These are phyloP conservation scores for Limnephilus marmoratus DNA, from an alignment of 2,888 invertebrate genomes.

Conservation along the genomic window DNA sequence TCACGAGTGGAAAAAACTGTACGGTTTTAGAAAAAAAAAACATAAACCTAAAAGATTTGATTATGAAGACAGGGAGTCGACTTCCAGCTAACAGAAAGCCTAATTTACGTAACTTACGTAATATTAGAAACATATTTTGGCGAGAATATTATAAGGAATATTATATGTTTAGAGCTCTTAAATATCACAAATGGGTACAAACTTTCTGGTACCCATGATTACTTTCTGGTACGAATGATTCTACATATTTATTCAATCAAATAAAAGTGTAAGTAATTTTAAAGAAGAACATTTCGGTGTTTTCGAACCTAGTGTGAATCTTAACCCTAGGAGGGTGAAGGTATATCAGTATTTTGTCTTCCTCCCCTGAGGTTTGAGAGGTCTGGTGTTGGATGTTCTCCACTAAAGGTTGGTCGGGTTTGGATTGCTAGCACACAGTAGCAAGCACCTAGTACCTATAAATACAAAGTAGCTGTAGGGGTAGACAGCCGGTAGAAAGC, in stretches of 20 bases:
- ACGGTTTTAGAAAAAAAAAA: no score
- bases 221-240: not conserved
- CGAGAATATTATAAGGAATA: not conserved
- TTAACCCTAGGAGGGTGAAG: not conserved
- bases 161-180: not conserved
- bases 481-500: no score
- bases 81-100: no score
- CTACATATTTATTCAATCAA: not conserved
- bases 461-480: not conserved
- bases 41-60: no score
- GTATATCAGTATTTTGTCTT: not conserved
- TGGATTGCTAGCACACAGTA: not conserved
- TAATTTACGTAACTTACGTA: no score
- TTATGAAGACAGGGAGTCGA: no score
- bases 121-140: not conserved
- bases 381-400: not conserved
- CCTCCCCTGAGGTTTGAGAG: not conserved
- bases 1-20: no score
- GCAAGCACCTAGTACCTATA: not conserved
- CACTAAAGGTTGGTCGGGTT: not conserved
- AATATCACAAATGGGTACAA: not conserved
- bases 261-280: not conserved
- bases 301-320: not conserved
- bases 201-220: not conserved
- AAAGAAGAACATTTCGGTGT: not conserved